Evolutionary conservation across 2,113 vertebrate genomes (phyloP), one percentile per base, ranked within the genome.

Genomic region (Cebidichthys violaceus): DNA sequence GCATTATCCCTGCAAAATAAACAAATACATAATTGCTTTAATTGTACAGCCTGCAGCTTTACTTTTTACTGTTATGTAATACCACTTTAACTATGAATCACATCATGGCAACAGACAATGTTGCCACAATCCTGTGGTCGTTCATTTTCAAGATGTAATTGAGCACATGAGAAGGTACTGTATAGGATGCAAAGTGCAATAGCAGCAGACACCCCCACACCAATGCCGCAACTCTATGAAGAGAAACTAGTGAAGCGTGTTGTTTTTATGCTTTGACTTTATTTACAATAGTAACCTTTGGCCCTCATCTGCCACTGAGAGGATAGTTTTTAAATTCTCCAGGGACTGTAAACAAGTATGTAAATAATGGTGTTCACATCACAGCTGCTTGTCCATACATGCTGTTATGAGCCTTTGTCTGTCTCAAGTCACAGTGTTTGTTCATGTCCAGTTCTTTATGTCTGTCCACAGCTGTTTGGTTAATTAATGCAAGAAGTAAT

Each of bases 251-350:
- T 20, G 10, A 6, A 61, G 59, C 20, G 35, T 50, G 37, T 43
- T 59, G 39, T 60, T 31, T 31, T 60, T 45, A 24, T 9, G 43
- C 72, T 33, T 22, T 74, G 29, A 52, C 20, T 18, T 24, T 18
- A 24, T 52, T 64, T 64, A 75, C 29, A 50, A 64, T 37, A 31
- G 29, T 64, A 52, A 64, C 72, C 60, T 54, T 54, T 9, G 6
- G 33, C 33, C n/a, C 45, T 52, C 15, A 20, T 39, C 72, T 65
- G 22, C 60, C 14, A 37, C 60, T 0, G 17, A 65, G 43, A 37
- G 43, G 14, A 64, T 39, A 3, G 6, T n/a, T 29, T 52, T 17
- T 22, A 45, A 57, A 67, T 52, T 20, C 54, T 60, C n/a, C 20
- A 35, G 41, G 3, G 24, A 35, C 75, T 47, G 66, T 50, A 2